Conservation (phyloP, 2,888 invertebrate genomes). For the Spodoptera exigua region DNA sequence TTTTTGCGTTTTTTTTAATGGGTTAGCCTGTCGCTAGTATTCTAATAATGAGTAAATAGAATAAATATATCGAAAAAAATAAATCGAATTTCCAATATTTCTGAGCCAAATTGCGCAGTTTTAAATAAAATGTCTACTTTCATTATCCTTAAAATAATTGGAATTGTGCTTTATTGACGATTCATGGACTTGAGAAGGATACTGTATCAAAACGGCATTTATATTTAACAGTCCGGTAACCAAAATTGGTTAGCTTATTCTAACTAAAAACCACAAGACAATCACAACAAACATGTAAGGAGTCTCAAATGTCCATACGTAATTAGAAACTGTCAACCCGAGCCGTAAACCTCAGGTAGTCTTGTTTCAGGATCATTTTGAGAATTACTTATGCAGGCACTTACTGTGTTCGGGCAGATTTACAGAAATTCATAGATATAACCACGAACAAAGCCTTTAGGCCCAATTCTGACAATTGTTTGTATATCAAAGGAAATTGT, state of each 20-base stretch:
- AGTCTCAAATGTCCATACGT: conserved; percentile 32
- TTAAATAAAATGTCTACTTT: too few species aligned
- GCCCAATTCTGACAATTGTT: too few species aligned
- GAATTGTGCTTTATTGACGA: too few species aligned
- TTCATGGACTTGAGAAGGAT: too few species aligned
- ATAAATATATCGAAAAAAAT: too few species aligned
- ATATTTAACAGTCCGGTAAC: not conserved
- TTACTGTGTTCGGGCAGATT: not conserved
- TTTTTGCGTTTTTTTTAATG: too few species aligned
- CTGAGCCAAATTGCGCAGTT: too few species aligned
- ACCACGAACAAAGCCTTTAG: not conserved
- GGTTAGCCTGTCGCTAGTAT: too few species aligned
- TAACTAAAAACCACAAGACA: conserved; percentile 31
- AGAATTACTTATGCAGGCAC: conserved; percentile 24
- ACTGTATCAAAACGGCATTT: too few species aligned
- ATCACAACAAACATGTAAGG: conserved; percentile 22
- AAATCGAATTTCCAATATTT: too few species aligned
- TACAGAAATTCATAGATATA: not conserved
- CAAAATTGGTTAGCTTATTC: conserved; percentile 21
- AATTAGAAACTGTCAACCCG: conserved; percentile 40
- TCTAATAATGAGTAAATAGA: too few species aligned
- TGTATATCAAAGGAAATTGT: not conserved
- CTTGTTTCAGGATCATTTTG: conserved; percentile 3
- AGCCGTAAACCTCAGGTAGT: conserved; percentile 14
- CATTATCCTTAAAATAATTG: too few species aligned